A percentile compares a stretch with the other conserved stretches of the same genome.
phyloP scores from a whole-genome alignment of 2,888 invertebrate genomes.

The Spisula solida region DNA sequence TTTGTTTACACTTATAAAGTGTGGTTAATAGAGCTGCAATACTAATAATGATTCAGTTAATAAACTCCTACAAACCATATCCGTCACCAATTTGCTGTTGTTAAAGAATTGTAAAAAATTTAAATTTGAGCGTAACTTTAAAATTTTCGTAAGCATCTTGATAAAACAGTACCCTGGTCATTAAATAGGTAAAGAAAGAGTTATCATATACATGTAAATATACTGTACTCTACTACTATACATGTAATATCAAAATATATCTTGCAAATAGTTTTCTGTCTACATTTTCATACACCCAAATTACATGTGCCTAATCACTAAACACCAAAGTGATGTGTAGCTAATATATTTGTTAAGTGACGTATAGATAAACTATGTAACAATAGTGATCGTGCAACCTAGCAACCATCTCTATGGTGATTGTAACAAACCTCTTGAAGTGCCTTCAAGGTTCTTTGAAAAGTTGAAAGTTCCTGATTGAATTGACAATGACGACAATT shows the following conservation, averaged over 20 bases:
- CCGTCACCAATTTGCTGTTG: too few relatives aligned
- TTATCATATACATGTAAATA: too few relatives aligned
- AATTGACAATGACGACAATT: constrained; percentile 69
- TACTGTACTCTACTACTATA: too few relatives aligned
- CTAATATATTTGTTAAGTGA: not conserved
- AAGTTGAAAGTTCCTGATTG: constrained; percentile 66
- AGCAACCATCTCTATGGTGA: constrained; percentile 44
- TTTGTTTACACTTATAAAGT: too few relatives aligned
- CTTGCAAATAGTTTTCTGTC: not conserved
- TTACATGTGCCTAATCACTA: constrained; percentile 13
- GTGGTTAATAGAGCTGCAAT: too few relatives aligned
- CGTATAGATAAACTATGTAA: not conserved
- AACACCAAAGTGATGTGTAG: constrained; percentile 25
- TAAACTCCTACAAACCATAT: too few relatives aligned
- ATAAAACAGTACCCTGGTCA: too few relatives aligned
- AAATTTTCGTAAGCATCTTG: too few relatives aligned
- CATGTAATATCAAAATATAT: not conserved
- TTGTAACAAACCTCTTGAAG: constrained; percentile 67
- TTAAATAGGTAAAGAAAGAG: too few relatives aligned
- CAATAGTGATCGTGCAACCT: constrained; percentile 34
- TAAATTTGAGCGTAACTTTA: too few relatives aligned
- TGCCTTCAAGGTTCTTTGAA: constrained; percentile 63
- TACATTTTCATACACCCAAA: not conserved
- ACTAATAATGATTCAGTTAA: too few relatives aligned
- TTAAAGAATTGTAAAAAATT: too few relatives aligned